These are phyloP conservation scores for Drosophila cracens DNA, from an alignment of 2,888 invertebrate species.

Conservation along the genomic window DNA sequence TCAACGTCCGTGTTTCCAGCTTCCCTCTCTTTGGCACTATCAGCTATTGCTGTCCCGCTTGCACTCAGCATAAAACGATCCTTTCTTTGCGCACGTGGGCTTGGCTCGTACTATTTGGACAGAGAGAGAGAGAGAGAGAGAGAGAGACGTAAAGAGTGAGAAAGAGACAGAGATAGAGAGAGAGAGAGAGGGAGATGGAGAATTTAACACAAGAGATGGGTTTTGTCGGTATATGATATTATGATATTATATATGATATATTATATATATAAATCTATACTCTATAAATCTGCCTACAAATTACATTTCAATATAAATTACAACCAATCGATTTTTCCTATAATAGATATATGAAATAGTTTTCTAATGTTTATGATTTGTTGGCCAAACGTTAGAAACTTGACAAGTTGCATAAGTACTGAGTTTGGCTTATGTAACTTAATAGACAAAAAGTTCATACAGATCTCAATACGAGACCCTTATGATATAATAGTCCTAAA, in stretches of 20 bases:
- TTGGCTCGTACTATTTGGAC: conserved; percentile 43
- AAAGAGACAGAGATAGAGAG: not conserved
- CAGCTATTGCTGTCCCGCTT: conserved; percentile 14
- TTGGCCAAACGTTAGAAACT: not conserved
- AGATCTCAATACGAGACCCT: no score
- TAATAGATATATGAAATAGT: not conserved
- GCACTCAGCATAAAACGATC: not conserved
- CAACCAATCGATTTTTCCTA: not conserved
- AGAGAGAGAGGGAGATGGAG: not conserved
- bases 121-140: not conserved
- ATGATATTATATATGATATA: no score
- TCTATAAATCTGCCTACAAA: not conserved
- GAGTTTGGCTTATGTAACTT: not conserved
- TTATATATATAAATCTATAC: no score
- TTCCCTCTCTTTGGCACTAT: not conserved
- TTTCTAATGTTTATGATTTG: no score
- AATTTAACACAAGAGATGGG: not conserved
- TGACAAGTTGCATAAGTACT: not conserved
- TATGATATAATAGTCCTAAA: not conserved
- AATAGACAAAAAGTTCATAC: not conserved
- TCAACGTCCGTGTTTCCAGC: conserved; percentile 13
- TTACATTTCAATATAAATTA: not conserved
- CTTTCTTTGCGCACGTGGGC: conserved; percentile 13
- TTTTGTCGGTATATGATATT: not conserved
- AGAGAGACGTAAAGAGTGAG: not conserved